These are phyloP conservation scores for Frankliniella intonsa DNA, from an alignment of 2,888 invertebrate genomes.

Conservation along the genomic window DNA sequence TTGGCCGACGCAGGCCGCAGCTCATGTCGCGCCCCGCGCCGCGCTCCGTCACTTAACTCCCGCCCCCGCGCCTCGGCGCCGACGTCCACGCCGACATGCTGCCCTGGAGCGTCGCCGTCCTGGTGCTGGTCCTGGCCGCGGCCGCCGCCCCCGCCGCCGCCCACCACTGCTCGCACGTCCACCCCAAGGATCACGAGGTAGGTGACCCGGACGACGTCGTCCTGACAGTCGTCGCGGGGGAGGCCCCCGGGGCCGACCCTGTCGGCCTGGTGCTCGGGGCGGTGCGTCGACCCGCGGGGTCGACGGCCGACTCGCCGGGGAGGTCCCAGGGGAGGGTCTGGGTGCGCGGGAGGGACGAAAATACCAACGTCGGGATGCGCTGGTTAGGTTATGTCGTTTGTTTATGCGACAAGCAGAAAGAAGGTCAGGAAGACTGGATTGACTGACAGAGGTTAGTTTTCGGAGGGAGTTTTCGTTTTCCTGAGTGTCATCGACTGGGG, in stretches of 20 bases:
- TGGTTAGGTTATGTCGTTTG: conserved; percentile 25
- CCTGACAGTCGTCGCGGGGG: too few relatives aligned
- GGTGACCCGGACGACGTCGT: background rate
- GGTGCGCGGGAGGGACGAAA: too few relatives aligned
- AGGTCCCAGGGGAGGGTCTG: too few relatives aligned
- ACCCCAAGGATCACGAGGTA: conserved; percentile 1
- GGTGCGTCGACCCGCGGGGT: too few relatives aligned
- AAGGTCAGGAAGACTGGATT: background rate
- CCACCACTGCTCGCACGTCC: conserved; percentile 4
- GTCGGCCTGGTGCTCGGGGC: too few relatives aligned
- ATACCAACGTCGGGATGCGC: background rate
- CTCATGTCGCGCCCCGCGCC: background rate
- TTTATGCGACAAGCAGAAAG: conserved; percentile 15
- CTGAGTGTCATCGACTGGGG: background rate
- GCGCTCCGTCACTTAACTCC: background rate
- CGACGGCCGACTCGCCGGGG: too few relatives aligned
- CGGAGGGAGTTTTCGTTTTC: background rate
- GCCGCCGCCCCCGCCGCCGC: background rate
- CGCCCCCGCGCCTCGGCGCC: background rate
- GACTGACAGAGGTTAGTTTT: too few relatives aligned
- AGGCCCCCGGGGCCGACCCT: too few relatives aligned
- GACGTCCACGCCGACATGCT: background rate
- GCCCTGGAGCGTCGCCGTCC: background rate
- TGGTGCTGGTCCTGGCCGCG: background rate
- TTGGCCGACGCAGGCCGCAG: background rate